Evolutionary conservation across 2,888 invertebrate species (phyloP), one percentile per base, ranked within the genome.

Genomic region (Polylopha cassiicola): DNA sequence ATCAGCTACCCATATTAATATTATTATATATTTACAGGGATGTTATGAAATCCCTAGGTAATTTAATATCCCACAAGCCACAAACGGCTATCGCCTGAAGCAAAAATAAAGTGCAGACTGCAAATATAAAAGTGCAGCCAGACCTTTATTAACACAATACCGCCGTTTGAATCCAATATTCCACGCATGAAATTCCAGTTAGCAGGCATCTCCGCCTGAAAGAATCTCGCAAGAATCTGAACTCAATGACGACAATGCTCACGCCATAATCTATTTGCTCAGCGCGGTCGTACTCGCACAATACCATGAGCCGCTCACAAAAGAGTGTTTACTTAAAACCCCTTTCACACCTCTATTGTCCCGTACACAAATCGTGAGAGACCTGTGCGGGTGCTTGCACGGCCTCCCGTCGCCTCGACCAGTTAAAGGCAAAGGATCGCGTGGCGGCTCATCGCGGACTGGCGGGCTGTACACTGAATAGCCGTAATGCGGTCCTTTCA

Each of bases 281-380:
- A 71, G 75, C 60, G 63, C 34, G 21, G 27, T 27, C 39, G 36
- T 46, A 24, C 34, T 65, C 64, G 65, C 70, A 76, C 73, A 73
- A 71, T 73, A 61, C 69, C 59, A 58, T 63, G 72, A 66, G 66
- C 66, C 61, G 62, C 60, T 70, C 67, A 62, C 68, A 81, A 78
- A 80, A 80, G 81, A 77, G 74, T 80, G 79, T 81, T 81, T 81
- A 79, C 78, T 73, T 77, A 77, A 61, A 80, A 81, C 80, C 81
- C 81, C 81, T 54, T 81, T 81, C 79, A 75, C 81, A 80, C 81
- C 73, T 80, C 77, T 54, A 77, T 81, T 81, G 80, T 80, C 72
- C 61, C 38, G 24, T 21, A 44, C 46, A 38, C 81, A 74, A 72
- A 46, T 54, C 33, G 47, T 39, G 29, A 6, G 32, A 56, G 81